Base-by-base conservation (phyloP, 37 sponge, comb jelly and placozoan genomes). In the Geodia barretti region DNA sequence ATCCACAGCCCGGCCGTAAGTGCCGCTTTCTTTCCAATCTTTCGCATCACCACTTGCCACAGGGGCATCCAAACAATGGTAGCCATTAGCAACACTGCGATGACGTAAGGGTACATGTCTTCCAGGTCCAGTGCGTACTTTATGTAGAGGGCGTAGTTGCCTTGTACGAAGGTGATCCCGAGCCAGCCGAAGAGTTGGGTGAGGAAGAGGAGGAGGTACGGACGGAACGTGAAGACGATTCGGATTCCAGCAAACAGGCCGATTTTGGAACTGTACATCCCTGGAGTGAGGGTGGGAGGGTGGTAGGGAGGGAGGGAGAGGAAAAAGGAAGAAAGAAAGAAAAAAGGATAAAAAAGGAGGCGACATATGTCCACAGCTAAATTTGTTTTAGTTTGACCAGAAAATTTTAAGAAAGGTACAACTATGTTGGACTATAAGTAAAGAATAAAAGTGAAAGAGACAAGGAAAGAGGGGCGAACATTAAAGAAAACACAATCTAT, bases 1-100 rank as follows among this genome's bases (percentile, higher is more conserved):
- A 88, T 73, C 89, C 84, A 87, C 70, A 83, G 75, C 2, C 93
- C 93, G 17, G 75, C 21, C 4, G 21, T 63, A 42, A 84, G 84
- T 14, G 88, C 72, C 9, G 88, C 82, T 59, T 87, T 96, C 72
- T 96, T 96, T 32, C 94, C 93, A 83, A 83, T 75, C 54, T 73
- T 83, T 0, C 72, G 14, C 17, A 92, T 74, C 32, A 90, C 64
- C 4, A 80, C 19, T 72, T 96, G 96, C 96, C 96, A 96, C n/a
- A 87, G 35, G 5, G 83, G 82, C 83, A 90, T 90, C 61, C 86
- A 89, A 3, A 83, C 0, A 34, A 89, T 76, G 62, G 68, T 75
- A 32, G 70, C 63, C n/a, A 87, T 38, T 63, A 83, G 86, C 38
- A 89, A 41, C 1, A 81, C 26, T 21, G 90, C 83, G 30, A 95